Base-by-base conservation (phyloP, 2,888 invertebrate genomes). In the Andrena haemorrhoa region DNA sequence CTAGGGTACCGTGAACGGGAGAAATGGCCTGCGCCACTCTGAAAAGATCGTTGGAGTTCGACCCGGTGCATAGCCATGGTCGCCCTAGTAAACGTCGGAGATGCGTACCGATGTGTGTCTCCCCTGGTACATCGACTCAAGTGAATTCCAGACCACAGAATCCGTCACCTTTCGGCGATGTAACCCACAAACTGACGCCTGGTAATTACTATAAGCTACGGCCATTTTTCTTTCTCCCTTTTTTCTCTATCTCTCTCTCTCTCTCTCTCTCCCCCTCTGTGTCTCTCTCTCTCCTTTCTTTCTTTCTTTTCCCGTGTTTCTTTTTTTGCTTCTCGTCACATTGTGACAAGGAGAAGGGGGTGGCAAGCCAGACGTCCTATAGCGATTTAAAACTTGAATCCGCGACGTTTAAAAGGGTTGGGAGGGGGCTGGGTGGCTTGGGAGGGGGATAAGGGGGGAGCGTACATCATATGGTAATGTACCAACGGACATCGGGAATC, bases 21-120 rank as follows among this genome's bases (percentile, higher is more conserved):
- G 96, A 96, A 95, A 99, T 99, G 99, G 99, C 99, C 96, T 99
- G 99, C 96, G 98, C 98, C 95, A 99, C 99, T 93, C 96, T 99
- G 89, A 99, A 99, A 96, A 96, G 99, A 94, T 97, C 97, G 94
- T 96, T 98, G 93, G 99, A 99, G 94, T 98, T 98, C 96, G 99
- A 99, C 95, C 97, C 98, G 87, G 95, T 96, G 86, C 96, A 98
- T 94, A 97, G 97, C 93, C 97, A 97, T 93, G 95, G 95, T 81
- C 95, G 97, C 92, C 98, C 98, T 79, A 96, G 97, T 41, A 98
- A 98, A 95, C 95, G 98, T 93, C 96, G 98, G 94, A 96, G 98
- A 95, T 98, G 98, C 95, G 96, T 97, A 92, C 98, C 98, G 79
- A 97, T 98, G 95, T 97, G 97, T 91, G 96, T 96, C 80, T 96